Conservation (phyloP, 2,797 vertebrate genomes). For the Naso thynnoides region DNA sequence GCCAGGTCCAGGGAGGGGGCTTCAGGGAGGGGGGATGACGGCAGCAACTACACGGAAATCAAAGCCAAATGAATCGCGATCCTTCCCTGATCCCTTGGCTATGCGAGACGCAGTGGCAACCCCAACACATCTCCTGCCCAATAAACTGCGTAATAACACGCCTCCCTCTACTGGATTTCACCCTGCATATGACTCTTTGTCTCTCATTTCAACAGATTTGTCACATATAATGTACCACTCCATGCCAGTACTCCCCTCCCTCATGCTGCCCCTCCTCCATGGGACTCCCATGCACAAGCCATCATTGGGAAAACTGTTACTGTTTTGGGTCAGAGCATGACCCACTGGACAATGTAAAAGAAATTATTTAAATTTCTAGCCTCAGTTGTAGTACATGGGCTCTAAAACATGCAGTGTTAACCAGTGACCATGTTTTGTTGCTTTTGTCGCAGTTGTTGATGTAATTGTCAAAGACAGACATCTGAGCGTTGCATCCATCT, state of each 20-base stretch:
- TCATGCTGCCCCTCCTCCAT: constrained; percentile 42
- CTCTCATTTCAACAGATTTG: constrained; percentile 53
- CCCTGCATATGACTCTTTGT: constrained; percentile 49
- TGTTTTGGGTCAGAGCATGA: constrained; percentile 52
- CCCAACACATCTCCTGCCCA: constrained; percentile 46
- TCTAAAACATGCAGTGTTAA: constrained; percentile 46
- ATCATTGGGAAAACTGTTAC: constrained; percentile 55
- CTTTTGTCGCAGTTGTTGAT: constrained; percentile 43
- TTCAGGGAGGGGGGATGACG: constrained; percentile 85
- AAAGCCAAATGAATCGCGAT: constrained; percentile 89
- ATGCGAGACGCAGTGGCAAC: constrained; percentile 81
- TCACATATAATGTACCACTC: constrained; percentile 42
- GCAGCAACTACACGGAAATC: constrained; percentile 87
- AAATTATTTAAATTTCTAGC: constrained; percentile 34
- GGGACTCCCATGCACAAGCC: constrained; percentile 43
- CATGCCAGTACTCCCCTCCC: constrained; percentile 19
- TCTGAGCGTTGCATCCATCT: constrained; percentile 26
- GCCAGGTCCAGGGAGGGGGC: constrained; percentile 81
- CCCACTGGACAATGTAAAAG: constrained; percentile 67
- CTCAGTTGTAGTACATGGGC: constrained; percentile 41
- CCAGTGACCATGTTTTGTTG: constrained; percentile 40
- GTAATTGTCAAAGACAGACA: constrained; percentile 16
- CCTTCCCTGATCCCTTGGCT: constrained; percentile 87
- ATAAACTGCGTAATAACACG: constrained; percentile 55
- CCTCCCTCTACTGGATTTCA: constrained; percentile 51